phyloP scores from a whole-genome alignment of 1,140 invertebrate species.

The Himalopsyche phryganea region DNA sequence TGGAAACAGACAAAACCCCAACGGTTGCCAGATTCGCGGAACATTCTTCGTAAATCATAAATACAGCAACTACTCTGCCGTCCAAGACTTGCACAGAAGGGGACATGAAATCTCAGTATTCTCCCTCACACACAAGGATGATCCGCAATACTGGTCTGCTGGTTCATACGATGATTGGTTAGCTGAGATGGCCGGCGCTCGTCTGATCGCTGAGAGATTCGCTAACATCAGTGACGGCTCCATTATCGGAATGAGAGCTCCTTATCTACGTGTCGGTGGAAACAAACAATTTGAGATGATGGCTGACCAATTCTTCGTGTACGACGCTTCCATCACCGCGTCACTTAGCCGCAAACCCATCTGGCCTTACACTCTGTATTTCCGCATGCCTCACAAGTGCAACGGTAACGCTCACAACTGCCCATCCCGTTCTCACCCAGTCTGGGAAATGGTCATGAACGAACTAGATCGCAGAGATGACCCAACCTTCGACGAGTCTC shows the following conservation, averaged over 20 bases:
- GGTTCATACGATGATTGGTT: conserved; percentile 89
- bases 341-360: conserved; percentile 83
- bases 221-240: conserved; percentile 88
- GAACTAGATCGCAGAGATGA: conserved; percentile 89
- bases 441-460: conserved; percentile 97
- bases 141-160: conserved; percentile 83
- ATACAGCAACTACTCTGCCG: conserved; percentile 92
- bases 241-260: conserved; percentile 84
- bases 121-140: conserved; percentile 89
- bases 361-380: conserved; percentile 95
- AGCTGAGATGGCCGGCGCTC: conserved; percentile 92
- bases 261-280: conserved; percentile 86
- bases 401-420: conserved; percentile 91
- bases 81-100: conserved; percentile 85
- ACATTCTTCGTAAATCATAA: conserved; percentile 97
- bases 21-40: conserved; percentile 88
- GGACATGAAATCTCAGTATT: conserved; percentile 94
- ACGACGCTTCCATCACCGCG: conserved; percentile 91
- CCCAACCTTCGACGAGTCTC: conserved; percentile 83
- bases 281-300: conserved; percentile 96
- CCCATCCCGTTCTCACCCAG: conserved; percentile 83
- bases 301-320: conserved; percentile 91
- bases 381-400: conserved; percentile 92
- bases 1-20: conserved; percentile 81
- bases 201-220: conserved; percentile 82